These are phyloP conservation scores for Gambusia affinis DNA, from an alignment of 2,113 vertebrate species.

Conservation along the genomic window DNA sequence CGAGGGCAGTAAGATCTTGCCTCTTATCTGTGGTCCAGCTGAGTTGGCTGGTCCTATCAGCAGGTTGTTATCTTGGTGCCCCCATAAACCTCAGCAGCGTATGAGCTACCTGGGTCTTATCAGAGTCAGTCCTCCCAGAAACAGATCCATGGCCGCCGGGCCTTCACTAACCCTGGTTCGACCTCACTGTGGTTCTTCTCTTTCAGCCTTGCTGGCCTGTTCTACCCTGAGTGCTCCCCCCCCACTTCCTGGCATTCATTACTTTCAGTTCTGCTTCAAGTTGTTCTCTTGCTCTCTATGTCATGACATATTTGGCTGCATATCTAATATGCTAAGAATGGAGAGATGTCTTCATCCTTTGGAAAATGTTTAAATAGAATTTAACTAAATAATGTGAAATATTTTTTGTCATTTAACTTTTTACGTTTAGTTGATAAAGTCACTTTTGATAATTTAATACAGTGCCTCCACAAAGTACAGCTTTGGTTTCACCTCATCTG, in stretches of 20 bases:
- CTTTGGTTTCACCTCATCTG: too few relatives aligned
- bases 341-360: background rate
- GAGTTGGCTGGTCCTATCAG: conserved; percentile 71
- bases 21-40: conserved; percentile 76
- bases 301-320: conserved; percentile 28
- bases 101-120: conserved; percentile 76
- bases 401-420: background rate
- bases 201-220: conserved; percentile 33
- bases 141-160: conserved; percentile 71
- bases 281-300: conserved; percentile 35
- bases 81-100: conserved; percentile 68
- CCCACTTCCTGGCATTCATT: conserved; percentile 9
- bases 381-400: too few relatives aligned
- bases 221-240: conserved; percentile 28
- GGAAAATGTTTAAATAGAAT: background rate
- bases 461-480: background rate
- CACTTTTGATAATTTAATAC: background rate
- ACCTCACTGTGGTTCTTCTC: conserved; percentile 70
- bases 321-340: conserved; percentile 12
- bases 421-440: background rate
- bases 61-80: conserved; percentile 73
- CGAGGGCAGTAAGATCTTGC: conserved; percentile 75
- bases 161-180: conserved; percentile 61
- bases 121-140: conserved; percentile 68
- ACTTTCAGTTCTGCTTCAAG: conserved; percentile 19